Percentiles rank a stretch among this genome's conserved stretches.
Evolutionary conservation across 2,113 vertebrate genomes (phyloP).

Genomic region (Thryonomys swinderianus): DNA sequence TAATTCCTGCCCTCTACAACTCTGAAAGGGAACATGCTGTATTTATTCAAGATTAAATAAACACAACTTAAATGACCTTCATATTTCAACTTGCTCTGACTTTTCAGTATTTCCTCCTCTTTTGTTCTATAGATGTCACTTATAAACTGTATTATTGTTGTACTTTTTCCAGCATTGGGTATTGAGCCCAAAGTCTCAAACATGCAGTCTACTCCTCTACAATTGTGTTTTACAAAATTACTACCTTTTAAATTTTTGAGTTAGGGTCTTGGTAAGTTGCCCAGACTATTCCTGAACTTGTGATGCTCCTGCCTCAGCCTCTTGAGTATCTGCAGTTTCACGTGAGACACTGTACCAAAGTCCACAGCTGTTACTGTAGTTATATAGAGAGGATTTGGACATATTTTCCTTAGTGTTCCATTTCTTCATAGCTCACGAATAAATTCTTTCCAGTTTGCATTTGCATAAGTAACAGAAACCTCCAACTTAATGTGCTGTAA

Average conservation of each 20-base stretch:
- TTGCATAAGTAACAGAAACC: background rate
- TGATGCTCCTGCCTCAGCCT: background rate
- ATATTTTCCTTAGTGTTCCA: background rate
- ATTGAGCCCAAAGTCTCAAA: background rate
- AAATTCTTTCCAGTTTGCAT: background rate
- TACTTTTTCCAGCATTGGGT: background rate
- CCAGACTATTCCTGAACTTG: background rate
- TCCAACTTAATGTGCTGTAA: background rate
- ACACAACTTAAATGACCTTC: slow-evolving; percentile 19
- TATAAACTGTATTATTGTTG: background rate
- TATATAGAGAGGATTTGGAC: background rate
- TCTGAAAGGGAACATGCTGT: background rate
- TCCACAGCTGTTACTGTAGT: background rate
- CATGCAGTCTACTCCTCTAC: background rate
- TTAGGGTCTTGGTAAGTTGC: background rate
- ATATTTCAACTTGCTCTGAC: background rate
- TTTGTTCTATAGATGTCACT: background rate
- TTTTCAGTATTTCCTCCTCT: background rate
- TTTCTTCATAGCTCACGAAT: background rate
- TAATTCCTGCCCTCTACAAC: background rate
- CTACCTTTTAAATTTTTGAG: background rate
- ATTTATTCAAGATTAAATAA: slow-evolving; percentile 31
- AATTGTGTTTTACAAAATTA: background rate
- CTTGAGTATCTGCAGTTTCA: background rate
- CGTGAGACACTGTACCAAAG: background rate